Percentiles rank a stretch among this genome's conserved stretches.
Evolutionary conservation across 2,797 vertebrate genomes (phyloP).

Genomic region (Mormyrus hasselquistii): DNA sequence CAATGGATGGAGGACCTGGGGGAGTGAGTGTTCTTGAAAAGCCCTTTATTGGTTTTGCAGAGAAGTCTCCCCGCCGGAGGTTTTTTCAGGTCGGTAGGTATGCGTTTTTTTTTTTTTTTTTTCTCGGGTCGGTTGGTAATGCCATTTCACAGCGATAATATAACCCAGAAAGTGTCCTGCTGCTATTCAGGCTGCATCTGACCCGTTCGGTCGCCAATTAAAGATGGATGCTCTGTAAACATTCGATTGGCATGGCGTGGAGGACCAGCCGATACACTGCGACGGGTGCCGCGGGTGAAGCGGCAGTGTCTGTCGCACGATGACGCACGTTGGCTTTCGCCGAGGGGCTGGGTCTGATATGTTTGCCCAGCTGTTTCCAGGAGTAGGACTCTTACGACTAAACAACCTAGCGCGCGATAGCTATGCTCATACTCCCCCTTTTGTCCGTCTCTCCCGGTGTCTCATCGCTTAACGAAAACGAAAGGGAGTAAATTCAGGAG

Average conservation of each 20-base stretch:
- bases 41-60: conserved; percentile 61
- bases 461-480: neutral
- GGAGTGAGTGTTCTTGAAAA: conserved; percentile 54
- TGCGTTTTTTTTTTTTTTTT: conserved; percentile 50
- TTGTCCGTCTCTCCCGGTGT: neutral
- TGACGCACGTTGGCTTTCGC: neutral
- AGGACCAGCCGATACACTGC: neutral
- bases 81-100: conserved; percentile 51
- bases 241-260: neutral
- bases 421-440: neutral
- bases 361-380: neutral
- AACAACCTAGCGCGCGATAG: neutral
- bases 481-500: conserved; percentile 12
- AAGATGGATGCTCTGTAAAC: neutral
- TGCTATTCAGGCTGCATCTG: conserved; percentile 30
- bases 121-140: conserved; percentile 49
- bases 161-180: conserved; percentile 44
- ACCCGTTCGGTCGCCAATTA: conserved; percentile 43
- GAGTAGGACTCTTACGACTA: neutral
- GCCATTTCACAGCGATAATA: conserved; percentile 49
- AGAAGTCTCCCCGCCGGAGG: conserved; percentile 45
- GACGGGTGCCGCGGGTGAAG: neutral
- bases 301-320: neutral
- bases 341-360: neutral
- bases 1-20: conserved; percentile 20